phyloP scores from a whole-genome alignment of 2,113 vertebrate genomes.

The Okapia johnstoni region DNA sequence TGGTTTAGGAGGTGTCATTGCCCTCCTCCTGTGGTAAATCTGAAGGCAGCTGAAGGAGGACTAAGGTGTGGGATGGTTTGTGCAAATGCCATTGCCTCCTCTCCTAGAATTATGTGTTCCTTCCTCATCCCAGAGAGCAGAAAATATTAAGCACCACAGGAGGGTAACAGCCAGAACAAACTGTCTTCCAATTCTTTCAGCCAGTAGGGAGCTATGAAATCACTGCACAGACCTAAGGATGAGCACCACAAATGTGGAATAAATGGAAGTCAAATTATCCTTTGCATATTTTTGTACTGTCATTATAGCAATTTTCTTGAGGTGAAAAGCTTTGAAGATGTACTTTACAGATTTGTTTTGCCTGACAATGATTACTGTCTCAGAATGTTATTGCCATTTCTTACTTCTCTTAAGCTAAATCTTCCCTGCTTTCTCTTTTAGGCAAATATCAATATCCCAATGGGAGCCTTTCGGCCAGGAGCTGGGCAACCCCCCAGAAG shows the following conservation, averaged over 20 bases:
- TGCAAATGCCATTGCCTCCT: neutral
- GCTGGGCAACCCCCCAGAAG: constrained; percentile 94
- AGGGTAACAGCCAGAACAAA: constrained; percentile 34
- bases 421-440: constrained; percentile 75
- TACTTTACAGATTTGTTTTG: constrained; percentile 20
- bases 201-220: neutral
- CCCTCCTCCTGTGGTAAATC: neutral
- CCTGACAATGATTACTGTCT: neutral
- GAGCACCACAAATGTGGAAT: constrained; percentile 31
- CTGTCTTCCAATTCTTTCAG: constrained; percentile 13
- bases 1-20: neutral
- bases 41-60: neutral
- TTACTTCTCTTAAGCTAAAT: constrained; percentile 38
- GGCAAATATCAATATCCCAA: constrained; percentile 99
- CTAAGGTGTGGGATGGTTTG: neutral
- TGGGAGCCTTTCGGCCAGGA: constrained; percentile 97
- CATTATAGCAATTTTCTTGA: constrained; percentile 50
- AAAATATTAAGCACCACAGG: constrained; percentile 8
- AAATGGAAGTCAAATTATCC: constrained; percentile 51
- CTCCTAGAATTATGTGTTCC: neutral
- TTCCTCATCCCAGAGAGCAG: neutral
- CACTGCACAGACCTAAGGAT: neutral
- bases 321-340: constrained; percentile 48
- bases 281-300: constrained; percentile 51
- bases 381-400: neutral